These are phyloP conservation scores for Nephrotoma appendiculata DNA, from an alignment of 2,888 invertebrate species.

Conservation along the genomic window DNA sequence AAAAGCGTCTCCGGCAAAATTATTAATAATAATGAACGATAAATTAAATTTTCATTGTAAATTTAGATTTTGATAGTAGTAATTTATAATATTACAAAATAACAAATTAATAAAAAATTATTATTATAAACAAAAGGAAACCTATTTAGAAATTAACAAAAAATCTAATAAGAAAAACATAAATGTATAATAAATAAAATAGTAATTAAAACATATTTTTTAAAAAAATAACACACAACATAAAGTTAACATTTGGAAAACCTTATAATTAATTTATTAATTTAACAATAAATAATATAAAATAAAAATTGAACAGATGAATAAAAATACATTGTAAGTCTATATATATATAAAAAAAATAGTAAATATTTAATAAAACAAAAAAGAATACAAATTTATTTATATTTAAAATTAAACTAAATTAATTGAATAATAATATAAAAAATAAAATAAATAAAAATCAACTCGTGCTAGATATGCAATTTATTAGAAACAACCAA, in stretches of 20 bases:
- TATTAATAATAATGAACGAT: not conserved
- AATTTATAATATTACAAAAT: not conserved
- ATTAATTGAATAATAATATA: slow-evolving; percentile 5
- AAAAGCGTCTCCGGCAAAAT: not conserved
- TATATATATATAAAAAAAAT: not conserved
- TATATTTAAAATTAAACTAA: not conserved
- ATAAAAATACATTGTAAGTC: not conserved
- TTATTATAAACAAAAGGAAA: not conserved
- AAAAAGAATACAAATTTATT: not conserved
- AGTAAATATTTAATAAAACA: not conserved
- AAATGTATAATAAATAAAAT: not conserved
- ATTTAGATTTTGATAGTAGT: not conserved
- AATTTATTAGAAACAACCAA: not conserved
- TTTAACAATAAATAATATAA: not conserved
- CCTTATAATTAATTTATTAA: slow-evolving; percentile 13
- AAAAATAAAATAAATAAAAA: slow-evolving; percentile 4
- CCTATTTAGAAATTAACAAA: not conserved
- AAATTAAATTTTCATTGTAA: not conserved
- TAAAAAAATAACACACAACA: slow-evolving; percentile 1
- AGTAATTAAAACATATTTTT: not conserved
- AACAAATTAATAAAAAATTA: not conserved
- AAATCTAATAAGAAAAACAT: not conserved
- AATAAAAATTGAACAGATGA: not conserved
- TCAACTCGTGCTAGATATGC: not conserved
- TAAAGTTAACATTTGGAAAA: slow-evolving; percentile 15